Conservation (phyloP, 1,140 invertebrate species). For the Scaptomyza pallida region DNA sequence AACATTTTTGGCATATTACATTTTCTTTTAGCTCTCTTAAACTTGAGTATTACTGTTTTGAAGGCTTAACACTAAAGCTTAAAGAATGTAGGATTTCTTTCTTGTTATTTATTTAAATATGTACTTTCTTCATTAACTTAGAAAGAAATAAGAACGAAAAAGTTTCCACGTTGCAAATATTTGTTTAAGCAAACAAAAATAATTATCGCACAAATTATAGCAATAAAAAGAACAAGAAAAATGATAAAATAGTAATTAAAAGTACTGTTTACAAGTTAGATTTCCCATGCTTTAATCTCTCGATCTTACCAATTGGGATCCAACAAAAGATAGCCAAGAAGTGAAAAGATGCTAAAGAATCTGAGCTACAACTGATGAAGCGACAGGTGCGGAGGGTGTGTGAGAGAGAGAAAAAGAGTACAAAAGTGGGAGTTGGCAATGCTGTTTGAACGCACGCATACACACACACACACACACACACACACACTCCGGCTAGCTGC, state of each 20-base stretch:
- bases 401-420: not conserved
- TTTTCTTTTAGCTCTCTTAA: too few relatives aligned
- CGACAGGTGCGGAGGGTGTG: not conserved
- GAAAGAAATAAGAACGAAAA: too few relatives aligned
- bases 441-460: not conserved
- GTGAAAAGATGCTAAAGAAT: not conserved
- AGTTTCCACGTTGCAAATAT: too few relatives aligned
- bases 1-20: too few relatives aligned
- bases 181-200: too few relatives aligned
- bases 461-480: not conserved
- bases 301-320: not conserved
- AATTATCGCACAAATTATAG: too few relatives aligned
- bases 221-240: not conserved
- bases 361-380: not conserved
- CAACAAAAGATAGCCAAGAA: not conserved
- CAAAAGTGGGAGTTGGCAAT: constrained; percentile 9
- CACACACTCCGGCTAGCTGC: not conserved
- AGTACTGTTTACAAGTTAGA: not conserved
- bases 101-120: too few relatives aligned
- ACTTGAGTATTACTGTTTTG: too few relatives aligned
- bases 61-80: too few relatives aligned
- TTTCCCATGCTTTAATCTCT: not conserved
- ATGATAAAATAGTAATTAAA: not conserved
- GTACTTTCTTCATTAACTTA: too few relatives aligned
- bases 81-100: too few relatives aligned